Evolutionary conservation across 2,888 invertebrate species (phyloP), one percentile per base, ranked within the genome.

Genomic region (Ryuthela nishihirai): DNA sequence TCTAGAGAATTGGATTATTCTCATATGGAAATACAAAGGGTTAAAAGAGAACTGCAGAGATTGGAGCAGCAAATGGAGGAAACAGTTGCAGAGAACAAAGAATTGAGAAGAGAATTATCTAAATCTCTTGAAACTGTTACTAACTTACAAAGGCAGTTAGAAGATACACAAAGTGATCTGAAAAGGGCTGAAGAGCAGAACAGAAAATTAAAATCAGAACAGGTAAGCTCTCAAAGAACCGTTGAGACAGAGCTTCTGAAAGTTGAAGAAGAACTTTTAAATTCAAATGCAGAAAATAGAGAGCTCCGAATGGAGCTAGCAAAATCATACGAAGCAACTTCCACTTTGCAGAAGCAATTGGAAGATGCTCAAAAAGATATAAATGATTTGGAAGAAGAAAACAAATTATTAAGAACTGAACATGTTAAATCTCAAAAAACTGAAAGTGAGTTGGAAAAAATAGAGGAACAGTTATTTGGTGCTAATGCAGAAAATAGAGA

Each of bases 111-210:
- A 21, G 67, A 68, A 54, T 49, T 67, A 18, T 66, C 67, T 43
- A 67, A 65, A 39, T 59, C 68, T 25, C 42, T 67, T 34, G 65
- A 68, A 58, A 65, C 65, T n/a, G 60, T 68, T 20, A 59, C 54
- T 36, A 52, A 60, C 23, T 62, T 66, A 38, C 64, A 68, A 41
- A 58, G 62, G 26, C 60, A 67, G 18, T 34, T 66, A 17, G 66
- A 67, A 45, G 64, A 55, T 41, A 39, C 62, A 10, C 65, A 65
- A 39, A 53, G 25, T 40, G 67, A 88, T 72, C 75, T 88, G 62
- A 88, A 88, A 70, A 83, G 85, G 70, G 86, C 87, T 69, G 82
- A 85, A 54, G 85, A 85, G 65, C 87, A 88, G 69, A 72, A 87
- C 32, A 36, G 53, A 18, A 52, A 61, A 25, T 17, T 61, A 17